A percentile compares a stretch with the other conserved stretches of the same genome.
Conservation (phyloP, 2,888 invertebrate genomes). For the Apomyelois bistriatella region DNA sequence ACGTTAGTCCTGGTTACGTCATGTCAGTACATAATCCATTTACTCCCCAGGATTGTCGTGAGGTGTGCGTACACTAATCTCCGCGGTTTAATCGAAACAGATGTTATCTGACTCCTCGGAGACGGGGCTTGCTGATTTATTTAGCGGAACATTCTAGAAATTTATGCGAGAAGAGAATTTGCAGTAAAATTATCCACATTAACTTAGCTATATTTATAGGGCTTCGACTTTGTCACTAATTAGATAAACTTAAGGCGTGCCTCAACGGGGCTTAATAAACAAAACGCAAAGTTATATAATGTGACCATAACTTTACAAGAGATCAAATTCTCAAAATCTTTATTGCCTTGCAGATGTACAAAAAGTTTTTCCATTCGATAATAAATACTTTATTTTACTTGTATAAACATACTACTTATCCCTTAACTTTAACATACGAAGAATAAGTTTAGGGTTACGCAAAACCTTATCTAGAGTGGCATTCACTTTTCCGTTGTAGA, state of each 20-base stretch:
- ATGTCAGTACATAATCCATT: slow-evolving; percentile 29
- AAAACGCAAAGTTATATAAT: not conserved
- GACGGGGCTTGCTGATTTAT: slow-evolving; percentile 42
- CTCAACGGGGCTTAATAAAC: slow-evolving; percentile 4
- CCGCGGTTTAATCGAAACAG: slow-evolving; percentile 45
- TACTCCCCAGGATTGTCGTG: slow-evolving; percentile 29
- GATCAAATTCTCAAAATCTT: too few relatives aligned
- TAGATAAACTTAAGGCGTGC: slow-evolving; percentile 24
- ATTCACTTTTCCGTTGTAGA: too few relatives aligned
- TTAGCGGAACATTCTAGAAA: slow-evolving; percentile 38
- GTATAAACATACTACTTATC: too few relatives aligned
- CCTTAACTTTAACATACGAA: too few relatives aligned
- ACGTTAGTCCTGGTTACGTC: slow-evolving; percentile 4
- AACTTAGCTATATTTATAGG: slow-evolving; percentile 24
- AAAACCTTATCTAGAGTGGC: too few relatives aligned
- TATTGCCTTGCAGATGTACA: too few relatives aligned
- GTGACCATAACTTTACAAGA: not conserved
- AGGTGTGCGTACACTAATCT: slow-evolving; percentile 42
- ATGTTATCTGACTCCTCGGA: slow-evolving; percentile 45
- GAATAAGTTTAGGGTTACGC: too few relatives aligned
- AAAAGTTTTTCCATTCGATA: too few relatives aligned
- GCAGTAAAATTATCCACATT: slow-evolving; percentile 22
- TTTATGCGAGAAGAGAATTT: slow-evolving; percentile 30
- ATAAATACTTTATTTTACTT: too few relatives aligned
- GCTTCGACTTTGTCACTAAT: slow-evolving; percentile 25